A percentile compares a stretch with the other conserved stretches of the same genome.
Evolutionary conservation across 2,797 vertebrate species (phyloP).

Genomic region (Aeoliscus strigatus): DNA sequence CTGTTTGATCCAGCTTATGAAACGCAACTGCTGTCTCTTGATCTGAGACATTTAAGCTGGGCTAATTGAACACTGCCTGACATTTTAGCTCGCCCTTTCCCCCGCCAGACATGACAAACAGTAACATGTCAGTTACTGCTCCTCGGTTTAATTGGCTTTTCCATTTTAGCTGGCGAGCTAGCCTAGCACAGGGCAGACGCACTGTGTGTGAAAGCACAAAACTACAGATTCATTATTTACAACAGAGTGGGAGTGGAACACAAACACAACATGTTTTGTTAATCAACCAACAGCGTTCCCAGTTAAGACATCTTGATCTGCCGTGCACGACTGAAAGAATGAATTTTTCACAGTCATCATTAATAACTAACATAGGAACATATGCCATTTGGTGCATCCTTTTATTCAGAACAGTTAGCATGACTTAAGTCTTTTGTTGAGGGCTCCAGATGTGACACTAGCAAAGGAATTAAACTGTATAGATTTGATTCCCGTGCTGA

Average conservation of each 20-base stretch:
- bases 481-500: slow-evolving; percentile 17
- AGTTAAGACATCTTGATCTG: slow-evolving; percentile 29
- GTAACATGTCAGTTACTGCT: slow-evolving; percentile 40
- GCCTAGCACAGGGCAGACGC: slow-evolving; percentile 9
- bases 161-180: slow-evolving; percentile 11
- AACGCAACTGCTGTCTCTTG: slow-evolving; percentile 35
- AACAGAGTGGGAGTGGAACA: slow-evolving; percentile 30
- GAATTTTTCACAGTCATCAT: slow-evolving; percentile 30
- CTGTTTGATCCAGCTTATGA: slow-evolving; percentile 50
- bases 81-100: slow-evolving; percentile 46
- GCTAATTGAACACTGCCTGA: slow-evolving; percentile 62
- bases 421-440: neutral
- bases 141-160: slow-evolving; percentile 55
- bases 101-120: slow-evolving; percentile 51
- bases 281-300: slow-evolving; percentile 34
- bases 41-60: slow-evolving; percentile 48
- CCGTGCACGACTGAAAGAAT: slow-evolving; percentile 20
- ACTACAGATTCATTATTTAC: slow-evolving; percentile 32
- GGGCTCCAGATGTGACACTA: slow-evolving; percentile 1
- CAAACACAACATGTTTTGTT: slow-evolving; percentile 31
- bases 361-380: slow-evolving; percentile 32
- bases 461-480: slow-evolving; percentile 1
- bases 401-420: slow-evolving; percentile 2
- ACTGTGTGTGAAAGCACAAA: slow-evolving; percentile 25
- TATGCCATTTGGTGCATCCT: slow-evolving; percentile 23